Base-by-base conservation (phyloP, 2,113 vertebrate species). In the Entomyzon cyanotis region DNA sequence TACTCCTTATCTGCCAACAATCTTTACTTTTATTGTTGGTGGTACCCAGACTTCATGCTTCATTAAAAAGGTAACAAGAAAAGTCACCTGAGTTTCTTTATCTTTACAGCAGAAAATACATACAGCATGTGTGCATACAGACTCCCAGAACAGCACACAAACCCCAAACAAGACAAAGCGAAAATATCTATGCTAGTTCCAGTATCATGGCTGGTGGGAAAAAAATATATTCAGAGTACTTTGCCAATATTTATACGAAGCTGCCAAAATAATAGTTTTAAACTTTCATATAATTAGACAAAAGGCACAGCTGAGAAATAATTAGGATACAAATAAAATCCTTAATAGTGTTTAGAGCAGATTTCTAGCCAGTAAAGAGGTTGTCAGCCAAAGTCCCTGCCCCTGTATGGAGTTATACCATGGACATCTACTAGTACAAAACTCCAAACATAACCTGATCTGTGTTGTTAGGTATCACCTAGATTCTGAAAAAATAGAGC, bases 291-390 rank as follows among this genome's bases (percentile, higher is more conserved):
- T 86, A 89, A 94, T 83, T 70, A 80, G 73, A 63, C 25, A 80
- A 93, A 83, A 59, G 62, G n/a, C 63, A 90, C 11, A 89, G 63
- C 59, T 90, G 69, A 92, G 56, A 83, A 84, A 87, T 49, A 85
- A 78, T 50, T 67, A 80, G 15, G 41, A 78, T 64, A 76, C 24
- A 71, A 82, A 60, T 60, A n/a, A 31, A 77, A 53, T 55, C 18
- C 52, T 42, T 80, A 42, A 39, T 27, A 89, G 28, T 2, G 2
- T 71, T 68, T n/a, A 79, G n/a, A 84, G 60, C 11, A 56, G 49
- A 89, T 35, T 84, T n/a, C 25, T 58, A 80, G 68, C 12, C 77
- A 94, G 16, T 39, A 46, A 84, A 49, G 30, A 84, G 15, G 22
- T 11, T 75, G 47, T 55, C 81, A 91, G 64, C 25, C 46, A 28